Conservation (phyloP, 2,113 vertebrate genomes). For the Garra rufa region DNA sequence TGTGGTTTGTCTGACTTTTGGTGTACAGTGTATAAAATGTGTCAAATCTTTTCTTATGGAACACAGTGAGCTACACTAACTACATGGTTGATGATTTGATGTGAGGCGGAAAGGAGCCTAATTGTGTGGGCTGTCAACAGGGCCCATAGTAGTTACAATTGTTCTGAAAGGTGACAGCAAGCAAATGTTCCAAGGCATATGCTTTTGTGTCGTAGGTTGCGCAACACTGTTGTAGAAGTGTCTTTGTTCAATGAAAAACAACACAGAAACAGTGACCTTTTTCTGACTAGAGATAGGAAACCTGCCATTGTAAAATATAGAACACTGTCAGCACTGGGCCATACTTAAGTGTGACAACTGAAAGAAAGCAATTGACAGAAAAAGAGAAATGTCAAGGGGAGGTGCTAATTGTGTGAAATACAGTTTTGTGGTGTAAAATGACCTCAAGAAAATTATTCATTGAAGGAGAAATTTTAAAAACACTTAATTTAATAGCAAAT, state of each 20-base stretch:
- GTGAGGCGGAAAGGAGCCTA: not conserved
- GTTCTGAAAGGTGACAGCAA: not conserved
- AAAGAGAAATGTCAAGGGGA: conserved; percentile 11
- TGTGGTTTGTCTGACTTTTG: conserved; percentile 1
- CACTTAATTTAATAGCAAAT: not conserved
- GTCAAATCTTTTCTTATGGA: not conserved
- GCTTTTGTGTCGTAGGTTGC: not conserved
- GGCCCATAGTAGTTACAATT: not conserved
- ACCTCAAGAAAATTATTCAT: not conserved
- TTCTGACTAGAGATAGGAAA: conserved; percentile 46
- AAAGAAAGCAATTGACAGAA: not conserved
- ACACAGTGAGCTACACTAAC: not conserved
- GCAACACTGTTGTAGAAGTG: conserved; percentile 12
- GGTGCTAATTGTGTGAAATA: not conserved
- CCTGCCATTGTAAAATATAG: not conserved
- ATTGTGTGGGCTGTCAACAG: conserved; percentile 19
- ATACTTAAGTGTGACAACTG: not conserved
- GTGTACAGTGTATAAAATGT: not conserved
- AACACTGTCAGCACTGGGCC: not conserved
- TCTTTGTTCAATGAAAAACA: conserved; percentile 27
- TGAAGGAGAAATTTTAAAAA: not conserved
- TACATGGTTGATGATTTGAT: conserved; percentile 24
- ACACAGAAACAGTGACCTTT: conserved; percentile 27
- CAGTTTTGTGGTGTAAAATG: not conserved
- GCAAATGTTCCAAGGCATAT: not conserved